Evolutionary conservation across 2,888 invertebrate species (phyloP).

Genomic region (Aricia artaxerxes): DNA sequence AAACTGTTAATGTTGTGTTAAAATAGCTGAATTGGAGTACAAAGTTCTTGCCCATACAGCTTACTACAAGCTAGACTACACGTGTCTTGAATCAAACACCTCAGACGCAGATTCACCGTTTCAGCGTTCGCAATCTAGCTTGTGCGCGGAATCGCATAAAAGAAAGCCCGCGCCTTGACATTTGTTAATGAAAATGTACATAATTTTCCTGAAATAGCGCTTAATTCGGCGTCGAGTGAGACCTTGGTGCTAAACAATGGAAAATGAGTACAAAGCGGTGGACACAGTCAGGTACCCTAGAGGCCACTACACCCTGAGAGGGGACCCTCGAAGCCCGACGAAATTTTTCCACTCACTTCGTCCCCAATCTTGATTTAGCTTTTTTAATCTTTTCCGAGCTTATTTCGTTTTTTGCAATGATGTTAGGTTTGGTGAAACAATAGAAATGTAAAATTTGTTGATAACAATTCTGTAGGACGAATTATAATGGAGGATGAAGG

Average conservation of each 20-base stretch:
- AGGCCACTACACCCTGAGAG: constrained; percentile 50
- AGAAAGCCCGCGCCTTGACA: constrained; percentile 20
- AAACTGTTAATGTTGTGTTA: too few relatives aligned
- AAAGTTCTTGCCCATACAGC: too few relatives aligned
- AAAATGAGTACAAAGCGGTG: constrained; percentile 53
- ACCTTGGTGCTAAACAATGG: constrained; percentile 54
- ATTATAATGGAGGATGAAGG: too few relatives aligned
- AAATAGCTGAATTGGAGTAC: too few relatives aligned
- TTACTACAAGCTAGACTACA: too few relatives aligned
- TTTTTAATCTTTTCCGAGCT: neutral
- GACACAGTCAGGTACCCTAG: constrained; percentile 60
- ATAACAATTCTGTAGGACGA: too few relatives aligned
- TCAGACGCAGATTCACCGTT: too few relatives aligned
- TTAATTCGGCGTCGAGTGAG: constrained; percentile 31
- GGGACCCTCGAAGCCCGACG: constrained; percentile 47
- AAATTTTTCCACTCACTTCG: constrained; percentile 48
- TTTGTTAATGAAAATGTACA: constrained; percentile 37
- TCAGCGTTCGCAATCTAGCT: neutral
- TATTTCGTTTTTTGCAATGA: neutral
- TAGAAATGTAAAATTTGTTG: neutral
- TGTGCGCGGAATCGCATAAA: neutral
- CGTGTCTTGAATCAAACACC: neutral
- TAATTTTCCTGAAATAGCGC: constrained; percentile 28
- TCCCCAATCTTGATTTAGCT: constrained; percentile 26
- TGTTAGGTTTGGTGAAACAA: neutral